Base-by-base conservation (phyloP, 2,797 vertebrate species). In the Tenualosa thibaudeaui region DNA sequence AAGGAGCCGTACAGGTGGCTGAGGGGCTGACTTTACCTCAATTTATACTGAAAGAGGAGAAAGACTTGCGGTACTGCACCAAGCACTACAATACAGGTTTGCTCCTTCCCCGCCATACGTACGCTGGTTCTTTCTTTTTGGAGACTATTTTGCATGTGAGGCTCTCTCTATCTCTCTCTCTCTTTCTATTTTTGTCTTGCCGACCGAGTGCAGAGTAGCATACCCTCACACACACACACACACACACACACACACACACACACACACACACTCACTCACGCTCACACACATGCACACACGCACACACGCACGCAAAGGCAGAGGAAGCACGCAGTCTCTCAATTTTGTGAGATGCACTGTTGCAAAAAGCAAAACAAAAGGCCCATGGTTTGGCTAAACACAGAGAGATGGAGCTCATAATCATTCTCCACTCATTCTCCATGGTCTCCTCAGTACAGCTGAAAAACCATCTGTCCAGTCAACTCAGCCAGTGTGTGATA, bases 21-120 rank as follows among this genome's bases (percentile, higher is more conserved):
- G 98, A 99, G 0, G 98, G 97, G 24, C 94, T 99, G 89, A 99
- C 98, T 0, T 91, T 99, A 92, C 98, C 98, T 89, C 98, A 99
- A 96, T 99, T 99, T 93, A 95, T 99, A 86, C 94, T 99, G 83
- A 98, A 99, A 88, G 98, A 99, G 90, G 98, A 99, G 93, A 99
- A 99, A 88, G 98, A 99, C 91, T 92, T 99, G 92, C 96, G 98
- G 87, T 98, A 99, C 93, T 99, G 98, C 93, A 99, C 98, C 86
- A 99, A 99, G 90, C 97, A 98, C 93, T 99, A 99, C 90, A 99
- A 98, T 93, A 99, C 98, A 95, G 98, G 98, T 99, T 85, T 93
- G 95, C n/a, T 83, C n/a, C 50, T 24, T 62, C 51, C 65, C 31
- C 8, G 60, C 56, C 60, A 78, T 78, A 78, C 71, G 71, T 43